Conservation (phyloP, 2,888 invertebrate genomes). For the Flexamia atlantica region DNA sequence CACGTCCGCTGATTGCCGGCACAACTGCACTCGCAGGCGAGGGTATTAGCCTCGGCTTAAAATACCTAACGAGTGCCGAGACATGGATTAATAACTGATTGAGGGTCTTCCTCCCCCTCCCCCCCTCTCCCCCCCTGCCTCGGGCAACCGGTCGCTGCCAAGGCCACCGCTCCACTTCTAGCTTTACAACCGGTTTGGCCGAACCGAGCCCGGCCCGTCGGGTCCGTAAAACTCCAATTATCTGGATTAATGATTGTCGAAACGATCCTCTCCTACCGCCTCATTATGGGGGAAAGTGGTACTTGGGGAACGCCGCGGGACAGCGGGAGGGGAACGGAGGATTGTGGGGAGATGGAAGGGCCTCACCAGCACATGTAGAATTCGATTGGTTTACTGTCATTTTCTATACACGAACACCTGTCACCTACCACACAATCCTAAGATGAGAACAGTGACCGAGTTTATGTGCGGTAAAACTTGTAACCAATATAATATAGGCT, state of each 20-base stretch:
- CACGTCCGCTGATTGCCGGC: neutral
- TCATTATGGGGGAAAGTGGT: conserved; percentile 19
- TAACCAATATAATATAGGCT: too few species aligned
- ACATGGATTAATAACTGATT: conserved; percentile 20
- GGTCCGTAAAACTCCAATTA: conserved; percentile 21
- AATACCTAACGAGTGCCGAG: conserved; percentile 2
- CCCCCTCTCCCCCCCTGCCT: neutral
- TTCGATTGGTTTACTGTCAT: too few species aligned
- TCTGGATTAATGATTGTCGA: conserved; percentile 6
- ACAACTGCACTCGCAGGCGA: neutral
- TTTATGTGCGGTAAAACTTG: too few species aligned
- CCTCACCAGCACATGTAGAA: too few species aligned
- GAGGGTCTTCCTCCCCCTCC: neutral
- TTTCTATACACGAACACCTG: too few species aligned
- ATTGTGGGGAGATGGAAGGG: too few species aligned
- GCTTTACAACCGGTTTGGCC: conserved; percentile 22
- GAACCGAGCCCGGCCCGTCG: neutral
- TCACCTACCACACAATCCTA: too few species aligned
- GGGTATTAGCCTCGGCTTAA: conserved; percentile 4
- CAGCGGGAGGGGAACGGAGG: too few species aligned
- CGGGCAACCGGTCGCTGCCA: neutral
- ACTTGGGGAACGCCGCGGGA: neutral
- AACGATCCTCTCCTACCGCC: conserved; percentile 10
- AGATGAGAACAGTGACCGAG: too few species aligned
- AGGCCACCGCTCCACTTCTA: conserved; percentile 38